Evolutionary conservation across 2,113 vertebrate genomes (phyloP), one percentile per base, ranked within the genome.

Genomic region (Macrotis lagotis): DNA sequence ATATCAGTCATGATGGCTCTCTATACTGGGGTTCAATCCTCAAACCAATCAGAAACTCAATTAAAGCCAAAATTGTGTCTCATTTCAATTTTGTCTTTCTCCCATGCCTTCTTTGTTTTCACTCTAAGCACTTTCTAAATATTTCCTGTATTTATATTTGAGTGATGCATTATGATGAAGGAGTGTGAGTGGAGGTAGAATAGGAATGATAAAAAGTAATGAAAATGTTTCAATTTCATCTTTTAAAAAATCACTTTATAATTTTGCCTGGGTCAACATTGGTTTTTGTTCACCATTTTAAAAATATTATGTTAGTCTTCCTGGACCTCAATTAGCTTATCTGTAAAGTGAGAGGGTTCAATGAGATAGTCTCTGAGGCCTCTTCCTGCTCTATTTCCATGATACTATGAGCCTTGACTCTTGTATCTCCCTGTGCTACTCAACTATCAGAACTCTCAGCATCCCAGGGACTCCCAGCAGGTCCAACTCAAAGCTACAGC

Each of bases 201-300:
- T 28, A 48, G 93, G 52, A 95, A 90, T 66, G 44, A 93, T 53
- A 96, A 91, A 44, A 89, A 90, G 51, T 95, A 47, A n/a, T 83
- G n/a, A 83, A 8, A 19, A 24, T 44, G 19, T 0, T 83, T 83
- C n/a, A 83, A 2, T 83, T 83, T 83, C n/a, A 44, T 8, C 59
- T 66, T 66, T 66, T 83, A 8, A 83, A 83, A 83, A 83, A 44
- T 83, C n/a, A 83, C n/a, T 83, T 83, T 83, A 83, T 2, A 44
- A 22, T 83, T 83, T 44, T 44, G 16, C n/a, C 37, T 37, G 8
- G 37, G n/a, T 6, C n/a, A n/a, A n/a, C n/a, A n/a, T n/a, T n/a
- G n/a, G n/a, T n/a, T n/a, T n/a, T n/a, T 66, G n/a, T 44, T 24
- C n/a, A 83, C 16, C 31, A 1, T n/a, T 74, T 74, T 19, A 44